These are phyloP conservation scores for Elmis aenea DNA, from an alignment of 2,888 invertebrate genomes.

Conservation along the genomic window DNA sequence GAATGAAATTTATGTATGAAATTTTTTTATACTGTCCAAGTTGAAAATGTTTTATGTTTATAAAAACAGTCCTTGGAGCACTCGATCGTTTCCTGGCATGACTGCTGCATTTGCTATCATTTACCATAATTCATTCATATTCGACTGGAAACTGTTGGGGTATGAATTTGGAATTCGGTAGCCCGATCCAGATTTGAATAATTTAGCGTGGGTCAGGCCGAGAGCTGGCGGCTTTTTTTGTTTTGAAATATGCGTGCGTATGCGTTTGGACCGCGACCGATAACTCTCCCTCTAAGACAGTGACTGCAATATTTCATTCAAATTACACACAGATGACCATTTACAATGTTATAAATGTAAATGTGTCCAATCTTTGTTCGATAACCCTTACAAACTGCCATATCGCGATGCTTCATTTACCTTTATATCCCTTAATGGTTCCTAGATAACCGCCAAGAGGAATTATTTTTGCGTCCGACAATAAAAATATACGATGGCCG, in stretches of 20 bases:
- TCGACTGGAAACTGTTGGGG: too few species aligned
- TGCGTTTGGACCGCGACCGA: background rate
- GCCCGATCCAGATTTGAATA: too few species aligned
- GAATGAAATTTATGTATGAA: too few species aligned
- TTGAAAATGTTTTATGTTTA: too few species aligned
- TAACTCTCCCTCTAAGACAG: constrained; percentile 12
- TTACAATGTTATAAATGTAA: constrained; percentile 43
- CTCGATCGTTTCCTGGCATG: too few species aligned
- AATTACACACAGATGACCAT: constrained; percentile 43
- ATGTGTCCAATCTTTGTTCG: constrained; percentile 36
- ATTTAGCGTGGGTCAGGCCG: too few species aligned
- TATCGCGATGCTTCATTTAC: constrained; percentile 44
- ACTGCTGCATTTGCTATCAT: too few species aligned
- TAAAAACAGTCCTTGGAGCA: too few species aligned
- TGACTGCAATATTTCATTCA: constrained; percentile 30
- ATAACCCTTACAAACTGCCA: constrained; percentile 40
- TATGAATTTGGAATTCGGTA: background rate
- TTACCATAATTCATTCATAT: too few species aligned
- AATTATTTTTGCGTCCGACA: constrained; percentile 33
- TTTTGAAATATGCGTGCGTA: background rate
- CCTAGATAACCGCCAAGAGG: constrained; percentile 32
- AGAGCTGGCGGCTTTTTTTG: background rate
- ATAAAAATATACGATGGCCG: constrained; percentile 36
- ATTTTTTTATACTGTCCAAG: too few species aligned
- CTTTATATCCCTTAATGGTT: constrained; percentile 38